phyloP scores from a whole-genome alignment of 2,113 vertebrate species.

The rabbit (Oryctolagus cuniculus) region mOryCun1.1 NC_091435.1:154393001-154393500 shows the following conservation, averaged over 20 bases:
- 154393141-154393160: slow-evolving; percentile 6
- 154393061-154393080: too few species aligned
- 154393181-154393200: not conserved
- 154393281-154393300: not conserved
- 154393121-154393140: not conserved
- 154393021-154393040: too few species aligned
- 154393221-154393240: not conserved
- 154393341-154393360: not conserved
- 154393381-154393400: too few species aligned
- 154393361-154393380: not conserved
- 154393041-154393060: too few species aligned
- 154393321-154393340: not conserved
- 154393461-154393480: too few species aligned
- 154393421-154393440: too few species aligned
- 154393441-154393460: too few species aligned
- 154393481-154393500: too few species aligned
- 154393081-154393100: not conserved
- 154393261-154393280: too few species aligned
- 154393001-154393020: too few species aligned
- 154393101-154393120: not conserved
- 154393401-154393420: too few species aligned
- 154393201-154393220: slow-evolving; percentile 9
- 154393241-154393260: not conserved
- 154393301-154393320: not conserved
- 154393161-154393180: slow-evolving; percentile 25